Percentiles rank a stretch among this genome's conserved stretches.
Evolutionary conservation across 2,888 invertebrate genomes (phyloP).

Genomic region (Zootermopsis nevadensis): DNA sequence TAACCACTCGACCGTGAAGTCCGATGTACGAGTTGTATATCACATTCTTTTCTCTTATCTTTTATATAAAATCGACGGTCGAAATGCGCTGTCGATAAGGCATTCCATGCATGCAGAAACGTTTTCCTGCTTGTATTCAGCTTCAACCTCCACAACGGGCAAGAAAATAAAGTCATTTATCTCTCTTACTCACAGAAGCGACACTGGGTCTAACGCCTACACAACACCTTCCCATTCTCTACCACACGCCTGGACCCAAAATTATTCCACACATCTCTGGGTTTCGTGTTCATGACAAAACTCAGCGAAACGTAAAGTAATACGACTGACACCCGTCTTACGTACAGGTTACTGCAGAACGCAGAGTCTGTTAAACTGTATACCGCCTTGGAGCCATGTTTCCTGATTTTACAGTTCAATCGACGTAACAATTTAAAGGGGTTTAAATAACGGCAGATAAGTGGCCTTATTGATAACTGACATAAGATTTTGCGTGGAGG

Average conservation of each 20-base stretch:
- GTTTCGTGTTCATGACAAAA: neutral
- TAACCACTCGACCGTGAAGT: no score
- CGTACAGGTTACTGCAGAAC: neutral
- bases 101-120: neutral
- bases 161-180: constrained; percentile 5
- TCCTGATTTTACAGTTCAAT: no score
- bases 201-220: neutral
- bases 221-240: neutral
- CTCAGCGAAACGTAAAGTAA: neutral
- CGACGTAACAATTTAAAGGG: no score
- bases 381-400: no score
- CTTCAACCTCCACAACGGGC: neutral
- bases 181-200: constrained; percentile 2
- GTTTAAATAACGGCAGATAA: no score
- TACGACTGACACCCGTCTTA: neutral
- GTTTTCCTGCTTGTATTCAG: neutral
- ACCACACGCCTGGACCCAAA: neutral
- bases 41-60: no score
- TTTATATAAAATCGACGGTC: no score
- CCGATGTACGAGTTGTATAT: no score
- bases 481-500: no score
- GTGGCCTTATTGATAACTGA: no score
- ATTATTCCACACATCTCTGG: neutral
- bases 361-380: no score
- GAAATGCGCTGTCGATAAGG: no score